Evolutionary conservation across 2,888 invertebrate genomes (phyloP).

Genomic region (Rotaria socialis): DNA sequence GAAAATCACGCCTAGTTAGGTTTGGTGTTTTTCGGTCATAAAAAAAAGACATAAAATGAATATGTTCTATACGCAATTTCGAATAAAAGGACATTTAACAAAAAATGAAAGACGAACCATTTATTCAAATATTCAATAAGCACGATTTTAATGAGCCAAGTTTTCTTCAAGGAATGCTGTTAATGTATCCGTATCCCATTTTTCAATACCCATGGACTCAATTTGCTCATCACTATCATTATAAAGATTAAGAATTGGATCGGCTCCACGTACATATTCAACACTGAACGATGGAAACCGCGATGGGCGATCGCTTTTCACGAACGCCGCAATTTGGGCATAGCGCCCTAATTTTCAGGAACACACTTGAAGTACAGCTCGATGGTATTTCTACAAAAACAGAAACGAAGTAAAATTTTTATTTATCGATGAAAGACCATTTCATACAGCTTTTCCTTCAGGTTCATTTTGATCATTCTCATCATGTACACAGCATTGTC

Average conservation of each 20-base stretch:
- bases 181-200: constrained; percentile 96
- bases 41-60: not conserved
- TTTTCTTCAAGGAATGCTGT: constrained; percentile 89
- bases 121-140: not conserved
- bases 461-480: not conserved
- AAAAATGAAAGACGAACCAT: not conserved
- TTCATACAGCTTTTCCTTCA: not conserved
- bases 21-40: not conserved
- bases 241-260: constrained; percentile 84
- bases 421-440: not conserved
- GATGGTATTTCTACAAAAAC: constrained; percentile 70
- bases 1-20: constrained; percentile 4
- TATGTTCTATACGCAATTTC: not conserved
- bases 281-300: constrained; percentile 86
- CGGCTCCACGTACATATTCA: constrained; percentile 83
- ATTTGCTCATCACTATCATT: constrained; percentile 77
- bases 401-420: constrained; percentile 29
- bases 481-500: not conserved
- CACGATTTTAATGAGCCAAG: constrained; percentile 59
- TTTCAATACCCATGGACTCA: constrained; percentile 85
- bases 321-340: constrained; percentile 93
- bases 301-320: constrained; percentile 81
- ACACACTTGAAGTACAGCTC: constrained; percentile 87
- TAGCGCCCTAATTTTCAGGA: constrained; percentile 96
- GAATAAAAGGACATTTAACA: not conserved